Evolutionary conservation across 2,113 vertebrate species (phyloP), one percentile per base, ranked within the genome.

Genomic region (Oncorhynchus keta): DNA sequence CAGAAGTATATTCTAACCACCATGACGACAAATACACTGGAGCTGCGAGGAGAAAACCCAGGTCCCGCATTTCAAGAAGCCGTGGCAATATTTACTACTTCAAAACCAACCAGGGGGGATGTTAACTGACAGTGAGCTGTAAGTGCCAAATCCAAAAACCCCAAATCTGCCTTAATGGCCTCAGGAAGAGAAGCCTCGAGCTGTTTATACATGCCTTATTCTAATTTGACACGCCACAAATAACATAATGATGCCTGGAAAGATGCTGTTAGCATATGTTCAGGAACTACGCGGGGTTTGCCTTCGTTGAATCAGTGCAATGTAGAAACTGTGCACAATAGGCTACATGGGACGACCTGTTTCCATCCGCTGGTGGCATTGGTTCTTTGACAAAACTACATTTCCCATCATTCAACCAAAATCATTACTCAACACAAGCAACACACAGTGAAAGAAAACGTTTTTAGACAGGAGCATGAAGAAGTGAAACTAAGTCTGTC

Each of bases 11-110:
- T 66, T 76, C 13, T 78, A 75, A 79, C 61, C 68, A 79, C 49
- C 65, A 65, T 79, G 83, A 65, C 82, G 75, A 76, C 68, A 81
- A 86, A 88, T 68, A 76, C 61, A 80, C 59, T 62, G 7, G 39
- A 18, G 73, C 16, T 79, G 18, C 20, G 55, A 11, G 24, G 66
- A 68, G 75, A 79, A 75, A 3, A 61, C n/a, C 71, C 59, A 49
- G 39, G 48, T 79, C 77, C 28, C 64, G 24, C 62, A 61, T 24
- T 80, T 39, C 72, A 55, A 32, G 48, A 73, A 22, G 73, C 72
- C 68, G 8, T 16, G 4, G 45, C 62, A 66, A 51, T 66, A 35
- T 83, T 78, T 73, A 11, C 45, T n/a, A 66, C 35, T 70, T 77
- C 8, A 61, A 49, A 35, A 65, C 72, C 32, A 76, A 68, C 5